Conservation (phyloP, 2,888 invertebrate genomes). For the Stenchaetothrips biformis region DNA sequence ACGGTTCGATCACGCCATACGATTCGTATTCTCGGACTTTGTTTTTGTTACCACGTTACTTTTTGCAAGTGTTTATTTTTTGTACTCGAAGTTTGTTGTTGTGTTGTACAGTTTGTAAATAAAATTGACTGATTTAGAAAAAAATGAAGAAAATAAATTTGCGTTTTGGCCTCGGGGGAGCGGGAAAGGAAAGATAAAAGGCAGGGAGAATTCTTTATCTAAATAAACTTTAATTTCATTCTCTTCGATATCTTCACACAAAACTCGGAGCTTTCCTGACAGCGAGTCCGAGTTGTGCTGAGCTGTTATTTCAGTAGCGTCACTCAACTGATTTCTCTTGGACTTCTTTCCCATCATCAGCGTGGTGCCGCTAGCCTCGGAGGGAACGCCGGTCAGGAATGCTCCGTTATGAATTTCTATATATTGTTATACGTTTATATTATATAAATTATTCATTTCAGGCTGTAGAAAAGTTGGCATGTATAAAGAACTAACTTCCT, state of each 20-base stretch:
- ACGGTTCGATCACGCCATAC: too few species aligned
- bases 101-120: constrained; percentile 3
- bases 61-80: too few species aligned
- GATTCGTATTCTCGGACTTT: too few species aligned
- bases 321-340: too few species aligned
- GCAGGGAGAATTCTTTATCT: background rate
- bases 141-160: background rate
- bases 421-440: background rate
- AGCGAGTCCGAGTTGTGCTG: background rate
- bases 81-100: too few species aligned
- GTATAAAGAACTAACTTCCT: background rate
- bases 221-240: background rate
- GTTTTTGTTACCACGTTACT: too few species aligned
- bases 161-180: background rate
- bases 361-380: too few species aligned
- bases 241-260: background rate
- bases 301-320: background rate
- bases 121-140: background rate
- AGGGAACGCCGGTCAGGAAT: background rate
- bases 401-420: background rate
- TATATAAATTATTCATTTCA: constrained; percentile 9
- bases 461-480: constrained; percentile 20
- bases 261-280: background rate
- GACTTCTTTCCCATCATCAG: too few species aligned
- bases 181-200: too few species aligned